Conservation (phyloP, 2,888 invertebrate species). For the Bhutanitis thaidina region DNA sequence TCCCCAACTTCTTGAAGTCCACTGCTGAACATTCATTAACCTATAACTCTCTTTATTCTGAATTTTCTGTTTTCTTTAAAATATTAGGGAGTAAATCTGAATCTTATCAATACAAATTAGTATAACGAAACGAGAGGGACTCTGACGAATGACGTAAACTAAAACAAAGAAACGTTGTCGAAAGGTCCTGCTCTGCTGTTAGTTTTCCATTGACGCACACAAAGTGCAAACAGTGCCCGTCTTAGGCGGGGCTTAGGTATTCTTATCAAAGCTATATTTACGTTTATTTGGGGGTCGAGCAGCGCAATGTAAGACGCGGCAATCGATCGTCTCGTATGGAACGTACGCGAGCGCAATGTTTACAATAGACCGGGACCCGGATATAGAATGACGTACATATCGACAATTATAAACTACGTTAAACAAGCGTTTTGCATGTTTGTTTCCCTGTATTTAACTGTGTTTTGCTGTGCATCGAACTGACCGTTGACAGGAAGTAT, state of each 20-base stretch:
- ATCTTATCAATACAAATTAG: too few species aligned
- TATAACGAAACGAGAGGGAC: too few species aligned
- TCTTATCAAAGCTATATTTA: slow-evolving; percentile 13
- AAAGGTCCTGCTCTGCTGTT: background rate
- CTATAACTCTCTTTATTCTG: too few species aligned
- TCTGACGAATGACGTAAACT: background rate
- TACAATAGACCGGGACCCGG: slow-evolving; percentile 16
- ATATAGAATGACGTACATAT: slow-evolving; percentile 22
- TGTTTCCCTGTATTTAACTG: slow-evolving; percentile 2
- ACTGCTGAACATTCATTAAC: too few species aligned
- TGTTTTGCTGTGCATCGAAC: too few species aligned
- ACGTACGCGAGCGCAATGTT: slow-evolving; percentile 11
- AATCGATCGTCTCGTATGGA: background rate
- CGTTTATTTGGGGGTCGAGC: slow-evolving; percentile 2
- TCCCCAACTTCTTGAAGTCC: too few species aligned
- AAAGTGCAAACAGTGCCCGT: background rate
- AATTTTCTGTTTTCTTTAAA: too few species aligned
- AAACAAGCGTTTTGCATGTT: slow-evolving; percentile 3
- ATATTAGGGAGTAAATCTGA: too few species aligned
- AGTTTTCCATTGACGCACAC: slow-evolving; percentile 12
- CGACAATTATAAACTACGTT: slow-evolving; percentile 2
- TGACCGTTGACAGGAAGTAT: too few species aligned
- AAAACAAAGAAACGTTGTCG: background rate
- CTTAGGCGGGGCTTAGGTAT: background rate
- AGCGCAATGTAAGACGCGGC: slow-evolving; percentile 3